Base-by-base conservation (phyloP, 2,888 invertebrate genomes). In the Molorchus minor region DNA sequence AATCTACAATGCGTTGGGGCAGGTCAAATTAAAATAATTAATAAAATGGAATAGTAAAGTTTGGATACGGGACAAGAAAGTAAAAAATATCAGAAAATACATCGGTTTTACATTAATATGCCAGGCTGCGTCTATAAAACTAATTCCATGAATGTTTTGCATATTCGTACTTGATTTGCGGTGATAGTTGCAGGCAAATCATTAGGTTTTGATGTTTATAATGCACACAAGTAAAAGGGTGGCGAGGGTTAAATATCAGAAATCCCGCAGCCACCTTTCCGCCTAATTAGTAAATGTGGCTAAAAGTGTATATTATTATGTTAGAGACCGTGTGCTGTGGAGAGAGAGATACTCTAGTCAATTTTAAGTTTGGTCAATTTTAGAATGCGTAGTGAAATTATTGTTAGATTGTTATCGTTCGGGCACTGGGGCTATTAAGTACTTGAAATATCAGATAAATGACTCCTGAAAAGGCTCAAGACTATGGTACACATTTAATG, bases 351-450 rank as follows among this genome's bases (percentile, higher is more conserved):
- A 77, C 76, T 77, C 77, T 80, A 81, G 81, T 81, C 81, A 81
- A 81, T 81, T 80, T 81, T 81, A 69, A 76, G 79, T 80, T 80
- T 77, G 71, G 81, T 81, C 81, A 81, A 81, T 81, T 81, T 77
- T 80, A 80, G 79, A 74, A 72, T 62, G 67, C 72, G 77, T 79
- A 78, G 78, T 74, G 71, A 76, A 77, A 76, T 76, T 69, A 72
- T 73, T 71, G 68, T 75, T 75, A 79, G 77, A 75, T 73, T 72
- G 72, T 75, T 76, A 74, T 75, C 65, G 67, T 64, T 70, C 67
- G 65, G 66, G 73, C 75, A 75, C 75, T 71, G 67, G 72, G n/a
- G 73, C 70, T 72, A 74, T 52, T 70, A 69, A 66, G 47, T 53
- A 63, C 58, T 38, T 13, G 7, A 38, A 56, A 61, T 10, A 33